Base-by-base conservation (phyloP, 2,888 invertebrate species). In the Acanthacorydalis orientalis region DNA sequence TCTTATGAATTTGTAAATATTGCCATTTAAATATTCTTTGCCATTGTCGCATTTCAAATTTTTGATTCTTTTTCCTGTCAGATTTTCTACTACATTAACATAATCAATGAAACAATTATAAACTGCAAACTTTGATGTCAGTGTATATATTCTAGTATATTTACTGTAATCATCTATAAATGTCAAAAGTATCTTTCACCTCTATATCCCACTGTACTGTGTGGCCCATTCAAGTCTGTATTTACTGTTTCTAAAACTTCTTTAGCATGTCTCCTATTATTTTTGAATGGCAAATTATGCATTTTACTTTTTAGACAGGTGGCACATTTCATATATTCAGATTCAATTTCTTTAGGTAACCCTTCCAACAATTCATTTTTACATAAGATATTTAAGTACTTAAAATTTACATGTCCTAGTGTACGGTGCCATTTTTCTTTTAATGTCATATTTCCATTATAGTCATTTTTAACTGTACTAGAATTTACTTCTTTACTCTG, bases 221-320 rank as follows among this genome's bases (percentile, higher is more conserved):
- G 46, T 4, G 52, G 54, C 3, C 55, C 54, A 51, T 56, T 51
- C n/a, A 53, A 49, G 50, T 56, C 54, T 34, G 53, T 51, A 56
- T 45, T n/a, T 48, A 49, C 12, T 47, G 49, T 38, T 42, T 47
- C 39, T 49, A 48, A 0, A 23, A 53, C 34, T 10, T 55, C 52
- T 31, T 49, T 51, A 16, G 53, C 51, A 48, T 43, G 51, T 8
- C 39, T 49, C 46, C 54, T 49, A 48, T 53, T 52, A 49, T 57
- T 55, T 38, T 54, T 37, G 49, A 55, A 57, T n/a, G 49, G 44
- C 51, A 55, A 34, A 47, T 56, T 57, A 43, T 51, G 44, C 56
- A 56, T 57, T 53, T 56, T 54, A 52, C 50, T 56, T 53, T 54
- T 44, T 10, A 54, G 47, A 51, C 55, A 56, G 31, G 48, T 54